Evolutionary conservation across 1,140 invertebrate genomes (phyloP), one percentile per base, ranked within the genome.

Genomic region (Coenobita brevimanus): DNA sequence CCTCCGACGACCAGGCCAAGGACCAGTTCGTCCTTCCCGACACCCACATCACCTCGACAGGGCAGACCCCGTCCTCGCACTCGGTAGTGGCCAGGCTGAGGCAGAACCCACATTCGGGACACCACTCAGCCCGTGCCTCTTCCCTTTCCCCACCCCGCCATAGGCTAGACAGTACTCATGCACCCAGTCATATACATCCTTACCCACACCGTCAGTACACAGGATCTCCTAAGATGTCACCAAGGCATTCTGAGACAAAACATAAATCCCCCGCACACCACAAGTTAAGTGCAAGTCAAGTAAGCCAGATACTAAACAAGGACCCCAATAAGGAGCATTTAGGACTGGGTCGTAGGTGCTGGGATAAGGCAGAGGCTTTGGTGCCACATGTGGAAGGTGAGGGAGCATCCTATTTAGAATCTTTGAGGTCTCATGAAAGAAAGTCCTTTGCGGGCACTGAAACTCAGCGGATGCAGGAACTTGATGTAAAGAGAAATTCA

Each of bases 11-110:
- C n/a, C 75, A 80, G 46, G 54, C 17, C 6, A 80, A 71, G 30
- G 38, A 46, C 50, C 57, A 79, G 41, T 87, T 79, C 57, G 75
- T 87, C 3, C 50, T 87, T 21, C 84, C 84, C 24, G 76, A 87
- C 38, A 87, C 84, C 21, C 76, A 87, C 24, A 87, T 87, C 38
- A 79, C 84, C 24, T 87, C 75, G 24, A 80, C 73, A 17, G 33
- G 84, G 3, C 36, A 54, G 8, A 41, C 62, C n/a, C 75, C 84
- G n/a, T 50, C 41, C n/a, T 82, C 80, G 46, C 80, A n/a, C n/a
- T 46, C 24, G 10, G 3, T 71, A 27, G 27, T 54, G 0, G 17
- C 38, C n/a, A 24, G 17, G 2, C 4, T 38, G 41, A 8, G 8
- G 13, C 38, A 43, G 36, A 27, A 76, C 36, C 46, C 73, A 46